A percentile compares a stretch with the other conserved stretches of the same genome.
phyloP scores from a whole-genome alignment of 2,113 vertebrate genomes.

The Trogon surrucura region DNA sequence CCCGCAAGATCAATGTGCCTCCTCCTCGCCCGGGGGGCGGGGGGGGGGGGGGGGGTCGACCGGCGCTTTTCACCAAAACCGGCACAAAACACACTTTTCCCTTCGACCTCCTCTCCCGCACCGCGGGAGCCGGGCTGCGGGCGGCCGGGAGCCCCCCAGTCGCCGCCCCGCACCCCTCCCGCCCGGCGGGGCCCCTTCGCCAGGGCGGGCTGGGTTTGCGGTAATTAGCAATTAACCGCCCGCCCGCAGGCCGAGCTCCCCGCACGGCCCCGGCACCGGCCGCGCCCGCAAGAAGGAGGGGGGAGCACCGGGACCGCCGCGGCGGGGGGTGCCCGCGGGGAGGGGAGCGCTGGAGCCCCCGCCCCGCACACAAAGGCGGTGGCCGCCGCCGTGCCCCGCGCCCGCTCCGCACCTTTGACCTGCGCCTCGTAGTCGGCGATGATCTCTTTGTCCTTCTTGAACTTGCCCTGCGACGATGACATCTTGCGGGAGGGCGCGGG shows the following conservation, averaged over 20 bases:
- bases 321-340: neutral
- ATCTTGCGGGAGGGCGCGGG: slow-evolving; percentile 73
- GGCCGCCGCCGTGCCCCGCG: neutral
- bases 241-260: too few species aligned
- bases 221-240: too few species aligned
- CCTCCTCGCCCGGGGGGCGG: neutral
- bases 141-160: neutral
- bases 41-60: neutral
- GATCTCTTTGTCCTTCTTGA: slow-evolving; percentile 99
- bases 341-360: neutral
- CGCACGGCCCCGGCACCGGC: too few species aligned
- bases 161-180: too few species aligned
- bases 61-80: neutral
- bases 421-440: slow-evolving; percentile 95
- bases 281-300: too few species aligned
- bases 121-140: neutral
- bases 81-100: too few species aligned
- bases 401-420: slow-evolving; percentile 88
- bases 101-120: neutral
- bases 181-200: too few species aligned
- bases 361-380: slow-evolving; percentile 30
- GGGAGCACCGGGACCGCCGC: too few species aligned
- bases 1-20: neutral
- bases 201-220: too few species aligned
- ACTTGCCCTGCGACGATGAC: slow-evolving; percentile 89